Conservation (phyloP, 1,140 invertebrate species). For the Nylanderia fulva region DNA sequence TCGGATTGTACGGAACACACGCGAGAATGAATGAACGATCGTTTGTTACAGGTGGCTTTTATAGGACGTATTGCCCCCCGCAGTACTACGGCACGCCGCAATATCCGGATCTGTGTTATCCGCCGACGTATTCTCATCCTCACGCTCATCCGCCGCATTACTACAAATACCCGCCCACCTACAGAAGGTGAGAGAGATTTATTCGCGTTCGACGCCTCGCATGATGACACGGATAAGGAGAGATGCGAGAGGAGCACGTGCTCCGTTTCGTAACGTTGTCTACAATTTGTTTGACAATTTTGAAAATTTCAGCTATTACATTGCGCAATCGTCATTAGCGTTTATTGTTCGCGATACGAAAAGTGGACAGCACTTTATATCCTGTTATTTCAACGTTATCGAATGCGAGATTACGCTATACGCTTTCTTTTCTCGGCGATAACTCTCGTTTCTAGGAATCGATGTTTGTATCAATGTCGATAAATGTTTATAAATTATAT, state of each 20-base stretch:
- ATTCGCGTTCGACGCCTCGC: slow-evolving; percentile 39
- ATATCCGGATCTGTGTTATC: slow-evolving; percentile 88
- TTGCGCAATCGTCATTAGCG: neutral
- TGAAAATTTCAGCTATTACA: neutral
- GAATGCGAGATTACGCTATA: neutral
- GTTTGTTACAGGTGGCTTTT: slow-evolving; percentile 81
- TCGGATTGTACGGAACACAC: slow-evolving; percentile 6
- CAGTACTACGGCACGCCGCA: slow-evolving; percentile 86
- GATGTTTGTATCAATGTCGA: neutral
- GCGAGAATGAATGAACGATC: slow-evolving; percentile 38
- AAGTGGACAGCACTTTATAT: neutral
- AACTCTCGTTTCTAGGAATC: slow-evolving; percentile 4
- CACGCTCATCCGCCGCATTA: slow-evolving; percentile 87
- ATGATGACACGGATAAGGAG: slow-evolving; percentile 18
- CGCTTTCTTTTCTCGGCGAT: neutral
- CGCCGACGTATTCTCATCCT: slow-evolving; percentile 86
- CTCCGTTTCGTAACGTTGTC: slow-evolving; percentile 9
- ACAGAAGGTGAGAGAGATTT: slow-evolving; percentile 82
- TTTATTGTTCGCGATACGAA: neutral
- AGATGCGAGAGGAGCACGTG: neutral
- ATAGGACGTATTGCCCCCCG: slow-evolving; percentile 85
- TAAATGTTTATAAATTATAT: slow-evolving; percentile 2
- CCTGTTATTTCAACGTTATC: neutral
- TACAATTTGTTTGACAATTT: slow-evolving; percentile 2
- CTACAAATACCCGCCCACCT: slow-evolving; percentile 89